These are phyloP conservation scores for Engystomops pustulosus DNA, from an alignment of 2,113 vertebrate species.

Conservation along the genomic window DNA sequence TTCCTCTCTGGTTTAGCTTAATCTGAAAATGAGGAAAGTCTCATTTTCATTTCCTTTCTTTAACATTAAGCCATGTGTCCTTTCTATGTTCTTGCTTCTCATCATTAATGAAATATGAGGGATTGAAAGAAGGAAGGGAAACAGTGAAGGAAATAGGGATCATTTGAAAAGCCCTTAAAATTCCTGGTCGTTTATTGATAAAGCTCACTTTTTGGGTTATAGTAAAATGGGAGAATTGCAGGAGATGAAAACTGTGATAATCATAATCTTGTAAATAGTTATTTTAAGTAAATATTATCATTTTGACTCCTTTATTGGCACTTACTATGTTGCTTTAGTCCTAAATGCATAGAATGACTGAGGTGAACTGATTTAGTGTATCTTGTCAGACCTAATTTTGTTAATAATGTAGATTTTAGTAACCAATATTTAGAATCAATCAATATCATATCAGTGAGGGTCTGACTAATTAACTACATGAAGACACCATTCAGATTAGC, in stretches of 20 bases:
- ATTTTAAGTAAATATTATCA: not conserved
- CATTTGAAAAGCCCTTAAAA: not conserved
- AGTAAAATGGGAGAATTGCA: not conserved
- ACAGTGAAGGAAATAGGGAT: constrained; percentile 1
- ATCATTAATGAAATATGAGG: not conserved
- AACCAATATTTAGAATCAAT: no score
- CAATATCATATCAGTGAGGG: no score
- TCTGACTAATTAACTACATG: no score
- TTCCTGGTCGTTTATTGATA: not conserved
- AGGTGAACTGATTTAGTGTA: no score
- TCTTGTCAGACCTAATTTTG: no score
- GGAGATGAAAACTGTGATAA: not conserved
- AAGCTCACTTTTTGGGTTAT: not conserved
- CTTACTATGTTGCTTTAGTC: no score
- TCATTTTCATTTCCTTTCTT: constrained; percentile 53
- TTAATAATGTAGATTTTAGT: no score
- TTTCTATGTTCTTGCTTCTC: constrained; percentile 23
- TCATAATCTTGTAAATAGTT: not conserved
- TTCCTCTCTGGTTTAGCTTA: not conserved
- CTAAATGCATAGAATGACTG: no score
- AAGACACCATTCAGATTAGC: no score
- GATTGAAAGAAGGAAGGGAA: constrained; percentile 21
- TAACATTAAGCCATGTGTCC: constrained; percentile 28
- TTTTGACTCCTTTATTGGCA: not conserved
- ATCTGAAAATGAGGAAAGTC: constrained; percentile 48